Base-by-base conservation (phyloP, 1,140 invertebrate genomes). In the Forficula auricularia region DNA sequence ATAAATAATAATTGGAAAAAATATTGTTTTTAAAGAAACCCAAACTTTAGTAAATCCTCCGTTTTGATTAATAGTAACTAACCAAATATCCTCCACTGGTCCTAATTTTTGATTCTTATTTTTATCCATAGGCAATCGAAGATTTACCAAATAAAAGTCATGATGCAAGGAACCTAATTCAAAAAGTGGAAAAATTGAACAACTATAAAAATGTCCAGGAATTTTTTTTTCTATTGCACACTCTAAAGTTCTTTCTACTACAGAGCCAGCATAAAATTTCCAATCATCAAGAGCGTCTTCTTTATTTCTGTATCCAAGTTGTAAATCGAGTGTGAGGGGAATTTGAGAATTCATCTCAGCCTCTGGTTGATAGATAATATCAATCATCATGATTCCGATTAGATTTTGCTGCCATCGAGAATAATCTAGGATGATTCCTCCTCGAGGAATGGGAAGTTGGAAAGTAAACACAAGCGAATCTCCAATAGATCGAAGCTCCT, bases 21-120 rank as follows among this genome's bases (percentile, higher is more conserved):
- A 87, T 30, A 87, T 57, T 0, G 85, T 90, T 66, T 99, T 99
- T 22, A 98, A 63, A n/a, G 80, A 79, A 7, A 98, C 63, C 92
- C 94, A 98, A 19, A 98, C 84, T 64, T 85, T 83, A 2, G 94
- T 98, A 62, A 98, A 99, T n/a, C 96, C 96, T 37, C 94, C 95
- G 67, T 98, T 99, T 65, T 96, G 91, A 64, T 92, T 82, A 48
- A 97, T 96, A 12, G 75, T 75, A 39, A 82, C 80, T 15, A 91
- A 54, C 62, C 73, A 79, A 44, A 96, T 67, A 54, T 91, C 87
- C 44, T 73, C 69, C 45, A 95, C 69, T 49, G 77, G 73, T 2
- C 87, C 88, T 30, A 91, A 71, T 37, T 78, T 70, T 16, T 71
- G 67, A 58, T 94, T 70, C 42, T 67, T 69, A 16, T 57, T 63